These are phyloP conservation scores for Drosophila koepferae DNA, from an alignment of 2,888 invertebrate species.

Conservation along the genomic window DNA sequence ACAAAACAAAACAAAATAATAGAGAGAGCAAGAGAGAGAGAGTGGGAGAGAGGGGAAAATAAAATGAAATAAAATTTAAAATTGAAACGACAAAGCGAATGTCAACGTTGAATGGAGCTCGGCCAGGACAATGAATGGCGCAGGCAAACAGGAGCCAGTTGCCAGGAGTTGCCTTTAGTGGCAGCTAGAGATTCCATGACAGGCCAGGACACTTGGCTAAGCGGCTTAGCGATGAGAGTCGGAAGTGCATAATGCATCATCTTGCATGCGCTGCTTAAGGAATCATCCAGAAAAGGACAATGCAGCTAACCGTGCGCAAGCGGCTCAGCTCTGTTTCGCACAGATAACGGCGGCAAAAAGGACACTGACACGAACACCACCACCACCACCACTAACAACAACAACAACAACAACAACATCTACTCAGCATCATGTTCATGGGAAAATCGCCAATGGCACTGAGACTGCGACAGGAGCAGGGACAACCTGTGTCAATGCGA, in stretches of 20 bases:
- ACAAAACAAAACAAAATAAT: slow-evolving; percentile 2
- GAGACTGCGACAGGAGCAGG: no score
- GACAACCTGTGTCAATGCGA: slow-evolving; percentile 78
- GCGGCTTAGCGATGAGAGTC: slow-evolving; percentile 65
- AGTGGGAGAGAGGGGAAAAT: background rate
- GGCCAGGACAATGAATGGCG: slow-evolving; percentile 26
- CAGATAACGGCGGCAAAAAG: slow-evolving; percentile 82
- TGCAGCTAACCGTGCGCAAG: slow-evolving; percentile 83
- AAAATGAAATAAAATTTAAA: slow-evolving; percentile 10
- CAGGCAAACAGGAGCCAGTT: slow-evolving; percentile 30
- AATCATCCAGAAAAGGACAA: slow-evolving; percentile 74
- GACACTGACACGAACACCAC: slow-evolving; percentile 56
- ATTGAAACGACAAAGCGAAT: slow-evolving; percentile 31
- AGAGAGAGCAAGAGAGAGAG: no score
- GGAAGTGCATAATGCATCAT: slow-evolving; percentile 79
- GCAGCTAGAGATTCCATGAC: background rate
- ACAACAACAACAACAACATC: background rate
- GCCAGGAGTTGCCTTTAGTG: background rate
- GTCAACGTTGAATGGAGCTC: slow-evolving; percentile 46
- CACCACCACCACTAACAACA: background rate
- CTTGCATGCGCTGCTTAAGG: slow-evolving; percentile 54
- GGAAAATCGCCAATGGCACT: slow-evolving; percentile 39
- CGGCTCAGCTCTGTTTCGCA: slow-evolving; percentile 74
- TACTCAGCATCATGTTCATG: slow-evolving; percentile 40
- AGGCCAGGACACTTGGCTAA: slow-evolving; percentile 70